Conservation (phyloP, 2,888 invertebrate genomes). For the Xanthia togata region DNA sequence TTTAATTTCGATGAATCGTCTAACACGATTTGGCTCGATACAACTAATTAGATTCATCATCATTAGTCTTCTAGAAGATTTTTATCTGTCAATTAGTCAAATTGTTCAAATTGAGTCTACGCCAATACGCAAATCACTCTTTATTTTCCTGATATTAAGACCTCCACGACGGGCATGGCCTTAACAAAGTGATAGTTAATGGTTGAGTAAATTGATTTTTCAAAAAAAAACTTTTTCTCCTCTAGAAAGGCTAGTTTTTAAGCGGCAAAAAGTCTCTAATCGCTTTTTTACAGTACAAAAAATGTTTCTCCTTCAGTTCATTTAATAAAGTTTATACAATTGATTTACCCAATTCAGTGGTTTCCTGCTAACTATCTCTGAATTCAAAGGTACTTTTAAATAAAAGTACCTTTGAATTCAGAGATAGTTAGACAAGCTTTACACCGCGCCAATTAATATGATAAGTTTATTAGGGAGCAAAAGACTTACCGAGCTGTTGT, state of each 20-base stretch:
- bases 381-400: conserved; percentile 37
- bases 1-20: conserved; percentile 33
- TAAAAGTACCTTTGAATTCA: no score
- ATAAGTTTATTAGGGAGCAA: conserved; percentile 6
- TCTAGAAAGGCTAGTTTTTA: conserved; percentile 45
- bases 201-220: conserved; percentile 47
- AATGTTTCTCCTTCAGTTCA: conserved; percentile 48
- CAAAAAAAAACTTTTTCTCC: conserved; percentile 42
- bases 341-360: conserved; percentile 49
- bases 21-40: conserved; percentile 26
- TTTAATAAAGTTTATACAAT: conserved; percentile 56
- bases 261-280: conserved; percentile 46
- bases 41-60: conserved; percentile 22
- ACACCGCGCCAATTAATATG: background rate
- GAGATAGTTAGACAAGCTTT: conserved; percentile 17
- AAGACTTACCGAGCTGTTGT: background rate
- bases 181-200: conserved; percentile 51
- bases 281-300: conserved; percentile 52
- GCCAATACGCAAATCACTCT: background rate
- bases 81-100: conserved; percentile 23
- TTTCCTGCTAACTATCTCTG: conserved; percentile 39
- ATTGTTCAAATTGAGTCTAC: background rate
- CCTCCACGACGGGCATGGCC: conserved; percentile 29
- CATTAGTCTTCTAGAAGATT: conserved; percentile 7
- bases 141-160: conserved; percentile 19